Evolutionary conservation across 2,113 vertebrate genomes (phyloP).

Genomic region (Hipposideros armiger): DNA sequence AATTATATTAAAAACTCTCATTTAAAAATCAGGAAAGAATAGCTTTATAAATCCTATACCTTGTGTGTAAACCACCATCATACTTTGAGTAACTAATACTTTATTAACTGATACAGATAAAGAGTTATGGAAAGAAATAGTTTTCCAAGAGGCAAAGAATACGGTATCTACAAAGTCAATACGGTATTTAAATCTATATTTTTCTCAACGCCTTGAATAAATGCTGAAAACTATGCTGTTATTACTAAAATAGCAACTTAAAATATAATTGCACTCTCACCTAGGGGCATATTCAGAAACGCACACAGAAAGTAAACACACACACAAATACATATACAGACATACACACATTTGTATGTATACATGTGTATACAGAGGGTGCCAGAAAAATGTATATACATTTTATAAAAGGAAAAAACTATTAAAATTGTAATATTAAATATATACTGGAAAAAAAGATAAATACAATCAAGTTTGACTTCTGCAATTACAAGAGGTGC

Average conservation of each 20-base stretch:
- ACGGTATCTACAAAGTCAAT: slow-evolving; percentile 68
- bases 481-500: no score
- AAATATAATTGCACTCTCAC: slow-evolving; percentile 73
- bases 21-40: slow-evolving; percentile 28
- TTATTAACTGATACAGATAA: slow-evolving; percentile 77
- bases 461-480: no score
- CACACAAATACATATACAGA: not conserved
- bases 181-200: slow-evolving; percentile 80
- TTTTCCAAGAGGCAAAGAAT: slow-evolving; percentile 82
- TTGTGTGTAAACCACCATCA: slow-evolving; percentile 51
- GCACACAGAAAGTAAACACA: not conserved
- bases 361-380: no score
- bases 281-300: slow-evolving; percentile 69
- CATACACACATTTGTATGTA: not conserved
- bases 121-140: slow-evolving; percentile 69
- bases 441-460: no score
- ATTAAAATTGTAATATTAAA: no score
- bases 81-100: slow-evolving; percentile 66
- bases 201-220: slow-evolving; percentile 78
- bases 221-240: slow-evolving; percentile 75
- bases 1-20: not conserved
- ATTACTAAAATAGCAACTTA: slow-evolving; percentile 78
- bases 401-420: no score
- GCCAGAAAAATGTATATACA: no score
- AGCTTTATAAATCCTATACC: slow-evolving; percentile 66